phyloP scores from a whole-genome alignment of 2,797 vertebrate species.

The Enteromius argenteus region DNA sequence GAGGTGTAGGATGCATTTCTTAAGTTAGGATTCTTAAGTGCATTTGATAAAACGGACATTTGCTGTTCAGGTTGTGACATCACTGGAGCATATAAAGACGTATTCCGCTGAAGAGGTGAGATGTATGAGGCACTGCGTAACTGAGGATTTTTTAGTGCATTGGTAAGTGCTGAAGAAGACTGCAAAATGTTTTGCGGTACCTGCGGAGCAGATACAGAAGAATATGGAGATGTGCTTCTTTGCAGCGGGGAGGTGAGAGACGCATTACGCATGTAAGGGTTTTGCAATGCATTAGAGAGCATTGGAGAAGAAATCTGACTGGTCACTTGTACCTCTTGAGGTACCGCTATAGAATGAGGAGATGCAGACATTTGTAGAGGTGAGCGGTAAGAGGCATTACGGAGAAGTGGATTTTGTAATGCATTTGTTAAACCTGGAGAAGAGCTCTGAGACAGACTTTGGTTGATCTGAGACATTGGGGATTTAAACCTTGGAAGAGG shows the following conservation, averaged over 20 bases:
- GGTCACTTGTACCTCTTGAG: conserved; percentile 51
- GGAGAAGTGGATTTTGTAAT: conserved; percentile 61
- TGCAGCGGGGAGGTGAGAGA: conserved; percentile 54
- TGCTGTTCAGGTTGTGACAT: conserved; percentile 59
- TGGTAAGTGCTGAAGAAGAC: conserved; percentile 48
- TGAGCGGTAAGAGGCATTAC: conserved; percentile 56
- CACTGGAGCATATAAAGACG: conserved; percentile 62
- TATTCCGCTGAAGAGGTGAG: conserved; percentile 66
- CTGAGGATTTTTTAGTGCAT: conserved; percentile 64
- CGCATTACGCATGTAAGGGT: conserved; percentile 55
- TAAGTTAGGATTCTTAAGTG: conserved; percentile 72
- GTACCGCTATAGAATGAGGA: conserved; percentile 43
- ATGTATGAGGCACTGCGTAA: conserved; percentile 62
- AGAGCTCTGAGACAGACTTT: conserved; percentile 49
- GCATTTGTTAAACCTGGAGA: conserved; percentile 57
- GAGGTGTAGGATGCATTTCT: conserved; percentile 67
- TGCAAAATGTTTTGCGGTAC: conserved; percentile 26
- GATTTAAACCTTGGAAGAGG: conserved; percentile 54
- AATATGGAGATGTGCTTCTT: conserved; percentile 56
- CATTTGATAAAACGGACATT: conserved; percentile 62
- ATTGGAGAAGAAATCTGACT: conserved; percentile 44
- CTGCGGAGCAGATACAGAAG: conserved; percentile 31
- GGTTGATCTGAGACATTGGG: conserved; percentile 56
- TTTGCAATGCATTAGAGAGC: conserved; percentile 57
- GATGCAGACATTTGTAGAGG: conserved; percentile 55